These are phyloP conservation scores for Todiramphus saurophagus DNA, from an alignment of 2,113 vertebrate species.

Conservation along the genomic window DNA sequence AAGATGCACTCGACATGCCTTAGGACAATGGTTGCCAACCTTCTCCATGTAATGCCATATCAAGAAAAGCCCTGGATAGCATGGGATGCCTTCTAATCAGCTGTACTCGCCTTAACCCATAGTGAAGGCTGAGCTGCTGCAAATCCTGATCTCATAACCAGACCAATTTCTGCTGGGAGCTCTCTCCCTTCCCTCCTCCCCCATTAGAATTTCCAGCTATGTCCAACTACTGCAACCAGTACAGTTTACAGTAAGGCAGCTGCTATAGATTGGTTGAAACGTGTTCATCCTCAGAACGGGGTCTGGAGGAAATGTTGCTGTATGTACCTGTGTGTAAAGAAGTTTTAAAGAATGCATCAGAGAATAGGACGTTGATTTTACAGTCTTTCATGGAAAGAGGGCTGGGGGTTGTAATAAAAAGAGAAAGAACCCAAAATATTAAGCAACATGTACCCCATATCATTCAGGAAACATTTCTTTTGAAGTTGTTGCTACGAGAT, in stretches of 20 bases:
- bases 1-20: not conserved
- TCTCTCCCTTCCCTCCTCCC: not conserved
- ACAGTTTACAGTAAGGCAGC: not conserved
- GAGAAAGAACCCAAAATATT: not conserved
- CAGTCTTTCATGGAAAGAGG: not conserved
- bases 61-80: not conserved
- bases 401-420: not conserved
- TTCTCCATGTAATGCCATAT: not conserved
- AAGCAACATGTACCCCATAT: not conserved
- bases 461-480: not conserved
- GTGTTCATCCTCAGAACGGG: not conserved
- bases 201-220: not conserved
- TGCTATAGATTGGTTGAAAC: rapidly evolving
- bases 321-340: rapidly evolving
- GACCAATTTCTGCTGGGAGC: not conserved
- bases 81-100: not conserved
- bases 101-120: not conserved
- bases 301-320: not conserved
- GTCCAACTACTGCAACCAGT: not conserved
- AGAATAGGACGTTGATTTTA: not conserved
- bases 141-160: not conserved
- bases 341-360: not conserved
- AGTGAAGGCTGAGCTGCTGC: not conserved
- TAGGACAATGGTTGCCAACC: not conserved
- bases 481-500: not conserved